phyloP scores from a whole-genome alignment of 2,888 invertebrate species.

The Diarsia mendica region DNA sequence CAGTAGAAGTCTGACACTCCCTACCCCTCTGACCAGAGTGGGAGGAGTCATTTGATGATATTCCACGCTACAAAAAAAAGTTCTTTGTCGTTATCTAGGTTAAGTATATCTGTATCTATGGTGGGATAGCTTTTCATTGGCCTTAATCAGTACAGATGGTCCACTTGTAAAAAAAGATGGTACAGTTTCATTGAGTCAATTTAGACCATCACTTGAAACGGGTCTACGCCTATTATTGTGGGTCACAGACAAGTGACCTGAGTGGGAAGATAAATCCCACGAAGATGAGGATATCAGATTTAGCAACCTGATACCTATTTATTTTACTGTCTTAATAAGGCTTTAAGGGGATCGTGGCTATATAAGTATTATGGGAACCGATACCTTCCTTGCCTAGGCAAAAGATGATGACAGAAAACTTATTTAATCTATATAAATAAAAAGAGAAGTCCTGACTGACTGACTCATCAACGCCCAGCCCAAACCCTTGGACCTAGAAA shows the following conservation, averaged over 20 bases:
- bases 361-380: background rate
- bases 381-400: too few species aligned
- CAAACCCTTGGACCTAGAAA: too few species aligned
- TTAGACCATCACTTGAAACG: background rate
- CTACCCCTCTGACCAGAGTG: too few species aligned
- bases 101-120: too few species aligned
- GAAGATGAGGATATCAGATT: conserved; percentile 2
- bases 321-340: background rate
- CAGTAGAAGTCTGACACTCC: too few species aligned
- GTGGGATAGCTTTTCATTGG: background rate
- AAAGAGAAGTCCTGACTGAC: too few species aligned
- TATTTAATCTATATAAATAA: too few species aligned
- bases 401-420: too few species aligned
- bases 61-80: too few species aligned
- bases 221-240: conserved; percentile 6
- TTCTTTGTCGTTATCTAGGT: too few species aligned
- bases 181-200: conserved; percentile 36
- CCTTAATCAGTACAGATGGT: background rate
- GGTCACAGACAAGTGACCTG: background rate
- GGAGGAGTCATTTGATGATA: too few species aligned
- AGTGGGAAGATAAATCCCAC: background rate
- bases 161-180: background rate
- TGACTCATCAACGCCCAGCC: too few species aligned
- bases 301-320: background rate
- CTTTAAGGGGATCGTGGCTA: background rate